phyloP scores from a whole-genome alignment of 2,113 vertebrate species.

The Halichoeres trimaculatus region DNA sequence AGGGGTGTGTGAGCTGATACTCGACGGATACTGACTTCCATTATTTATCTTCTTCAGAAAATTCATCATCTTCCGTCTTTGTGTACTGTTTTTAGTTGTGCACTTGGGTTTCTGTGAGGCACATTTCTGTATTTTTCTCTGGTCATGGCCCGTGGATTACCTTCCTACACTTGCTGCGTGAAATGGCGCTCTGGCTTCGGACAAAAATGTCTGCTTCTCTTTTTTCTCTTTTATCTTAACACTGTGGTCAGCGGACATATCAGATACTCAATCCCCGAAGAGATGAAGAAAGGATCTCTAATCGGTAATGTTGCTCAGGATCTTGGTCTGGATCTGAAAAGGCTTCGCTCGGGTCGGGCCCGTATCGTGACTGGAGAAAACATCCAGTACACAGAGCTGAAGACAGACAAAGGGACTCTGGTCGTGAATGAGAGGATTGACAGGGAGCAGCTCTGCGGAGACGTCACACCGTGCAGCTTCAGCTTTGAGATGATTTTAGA shows the following conservation, averaged over 20 bases:
- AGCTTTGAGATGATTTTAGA: constrained; percentile 72
- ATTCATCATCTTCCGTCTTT: too few relatives aligned
- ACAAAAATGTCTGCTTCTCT: background rate
- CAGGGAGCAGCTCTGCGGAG: constrained; percentile 65
- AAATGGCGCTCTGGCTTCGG: constrained; percentile 42
- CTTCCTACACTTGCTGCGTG: background rate
- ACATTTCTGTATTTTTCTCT: background rate
- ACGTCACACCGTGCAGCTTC: constrained; percentile 60
- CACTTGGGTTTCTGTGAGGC: background rate
- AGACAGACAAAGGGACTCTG: constrained; percentile 62
- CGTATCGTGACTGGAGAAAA: constrained; percentile 49
- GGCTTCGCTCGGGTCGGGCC: constrained; percentile 53
- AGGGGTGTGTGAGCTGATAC: background rate
- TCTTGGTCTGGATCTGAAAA: constrained; percentile 57
- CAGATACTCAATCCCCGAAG: constrained; percentile 71
- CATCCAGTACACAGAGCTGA: constrained; percentile 60
- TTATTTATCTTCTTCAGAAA: too few relatives aligned
- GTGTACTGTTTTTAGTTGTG: too few relatives aligned
- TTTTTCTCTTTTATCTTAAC: background rate
- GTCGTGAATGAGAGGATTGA: constrained; percentile 67
- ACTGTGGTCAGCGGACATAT: constrained; percentile 25
- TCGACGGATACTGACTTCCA: background rate
- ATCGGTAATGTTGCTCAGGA: constrained; percentile 72
- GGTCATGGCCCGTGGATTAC: constrained; percentile 29
- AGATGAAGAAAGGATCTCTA: constrained; percentile 58